A percentile compares a stretch with the other conserved stretches of the same genome.
These are phyloP conservation scores for Scaptomyza tumidula DNA, from an alignment of 2,888 invertebrate species.

Conservation along the genomic window DNA sequence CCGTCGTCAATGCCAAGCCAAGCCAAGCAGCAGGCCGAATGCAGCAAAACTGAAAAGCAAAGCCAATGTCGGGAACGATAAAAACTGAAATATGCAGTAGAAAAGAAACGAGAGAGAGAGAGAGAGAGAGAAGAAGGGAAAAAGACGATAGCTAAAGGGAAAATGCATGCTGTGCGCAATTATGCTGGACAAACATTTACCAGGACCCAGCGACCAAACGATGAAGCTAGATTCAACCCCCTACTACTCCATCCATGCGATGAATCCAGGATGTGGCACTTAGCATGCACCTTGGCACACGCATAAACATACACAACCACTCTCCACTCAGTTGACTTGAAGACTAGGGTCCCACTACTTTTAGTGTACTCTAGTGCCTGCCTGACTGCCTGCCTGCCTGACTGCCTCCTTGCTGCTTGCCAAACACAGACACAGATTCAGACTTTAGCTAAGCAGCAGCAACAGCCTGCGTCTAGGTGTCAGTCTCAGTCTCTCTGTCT, in stretches of 20 bases:
- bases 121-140: background rate
- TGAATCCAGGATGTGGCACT: slow-evolving; percentile 56
- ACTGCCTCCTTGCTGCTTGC: slow-evolving; percentile 57
- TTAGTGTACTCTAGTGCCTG: slow-evolving; percentile 56
- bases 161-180: slow-evolving; percentile 80
- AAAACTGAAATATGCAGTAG: slow-evolving; percentile 16
- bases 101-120: background rate
- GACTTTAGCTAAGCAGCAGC: slow-evolving; percentile 1
- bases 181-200: slow-evolving; percentile 79
- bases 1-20: background rate
- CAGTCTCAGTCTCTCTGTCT: background rate
- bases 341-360: slow-evolving; percentile 42
- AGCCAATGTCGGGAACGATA: slow-evolving; percentile 32
- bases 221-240: slow-evolving; percentile 13
- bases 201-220: slow-evolving; percentile 37
- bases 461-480: slow-evolving; percentile 24
- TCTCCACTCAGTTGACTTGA: slow-evolving; percentile 12
- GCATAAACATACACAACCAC: slow-evolving; percentile 49
- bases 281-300: slow-evolving; percentile 75
- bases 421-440: slow-evolving; percentile 56
- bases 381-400: slow-evolving; percentile 14
- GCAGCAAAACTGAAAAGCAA: slow-evolving; percentile 61
- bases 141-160: slow-evolving; percentile 27
- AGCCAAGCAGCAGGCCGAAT: slow-evolving; percentile 19
- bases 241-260: background rate